Evolutionary conservation across 2,888 invertebrate genomes (phyloP), one percentile per base, ranked within the genome.

Genomic region (Pachydiplax longipennis): DNA sequence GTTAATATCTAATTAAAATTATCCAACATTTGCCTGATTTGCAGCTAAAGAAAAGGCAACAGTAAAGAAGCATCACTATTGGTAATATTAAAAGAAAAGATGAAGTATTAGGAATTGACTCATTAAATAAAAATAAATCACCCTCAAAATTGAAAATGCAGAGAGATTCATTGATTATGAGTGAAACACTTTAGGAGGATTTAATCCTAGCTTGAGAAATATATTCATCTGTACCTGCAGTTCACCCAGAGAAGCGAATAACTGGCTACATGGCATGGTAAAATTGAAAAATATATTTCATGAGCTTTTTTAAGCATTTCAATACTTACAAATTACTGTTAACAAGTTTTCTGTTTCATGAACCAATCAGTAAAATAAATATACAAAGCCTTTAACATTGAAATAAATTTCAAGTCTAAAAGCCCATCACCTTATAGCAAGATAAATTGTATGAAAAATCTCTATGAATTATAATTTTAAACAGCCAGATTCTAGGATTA

Each of bases 1-100:
- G 87, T 61, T 87, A 87, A 87, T 37, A 87, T 61, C 58, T 37
- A 65, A 22, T 87, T 87, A 87, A 87, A 61, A 87, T 65, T 87
- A 35, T 61, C 61, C 61, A 87, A 87, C 87, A 37, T 61, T 22
- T 61, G 31, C 61, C 37, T 65, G 61, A 87, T 61, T 65, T 65
- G n/a, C 61, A 87, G 87, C 87, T 22, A 40, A 40, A 37, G 18
- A 37, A 40, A 40, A 40, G 81, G 81, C 37, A 40, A 81, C 13
- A 81, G 81, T 40, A 81, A 37, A 81, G 81, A 81, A 73, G 81
- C 81, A 81, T 18, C 37, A 22, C 81, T 73, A 73, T 73, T 73
- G 73, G 31, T 73, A 73, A 31, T 25, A 73, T 73, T 73, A 31
- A 73, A 73, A 73, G 31, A 73, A 73, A 73, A 65, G 65, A 65